Percentiles rank a stretch among this genome's conserved stretches.
phyloP scores from a whole-genome alignment of 2,113 vertebrate species.

The Perca schrenkii region DNA sequence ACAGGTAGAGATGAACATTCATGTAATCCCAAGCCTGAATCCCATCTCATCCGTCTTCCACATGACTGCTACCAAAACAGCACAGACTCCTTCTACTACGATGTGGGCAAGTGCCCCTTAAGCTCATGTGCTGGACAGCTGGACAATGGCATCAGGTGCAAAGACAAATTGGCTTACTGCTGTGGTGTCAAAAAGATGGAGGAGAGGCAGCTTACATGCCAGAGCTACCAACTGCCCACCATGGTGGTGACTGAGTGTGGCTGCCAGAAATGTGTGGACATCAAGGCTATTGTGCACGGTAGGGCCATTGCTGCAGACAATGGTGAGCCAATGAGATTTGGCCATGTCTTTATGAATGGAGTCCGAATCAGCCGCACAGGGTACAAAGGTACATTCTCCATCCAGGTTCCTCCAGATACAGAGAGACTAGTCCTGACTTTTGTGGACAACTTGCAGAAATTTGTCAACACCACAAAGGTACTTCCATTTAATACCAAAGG shows the following conservation, averaged over 20 bases:
- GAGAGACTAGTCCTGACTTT: constrained; percentile 96
- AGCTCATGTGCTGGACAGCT: constrained; percentile 88
- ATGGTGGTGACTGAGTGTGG: constrained; percentile 90
- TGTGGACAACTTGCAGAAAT: constrained; percentile 95
- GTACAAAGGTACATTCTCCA: constrained; percentile 96
- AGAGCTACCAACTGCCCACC: constrained; percentile 90
- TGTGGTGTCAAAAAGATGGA: constrained; percentile 92
- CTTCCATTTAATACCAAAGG: constrained; percentile 94
- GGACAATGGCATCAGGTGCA: constrained; percentile 91
- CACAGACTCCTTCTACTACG: constrained; percentile 91
- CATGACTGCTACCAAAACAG: constrained; percentile 94
- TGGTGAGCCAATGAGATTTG: constrained; percentile 95
- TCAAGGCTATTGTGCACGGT: constrained; percentile 89
- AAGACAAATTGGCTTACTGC: constrained; percentile 90
- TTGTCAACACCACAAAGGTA: constrained; percentile 97
- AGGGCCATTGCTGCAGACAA: constrained; percentile 92
- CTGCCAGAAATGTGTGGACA: constrained; percentile 92
- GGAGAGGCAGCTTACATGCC: constrained; percentile 88
- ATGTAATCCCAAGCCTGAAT: constrained; percentile 89
- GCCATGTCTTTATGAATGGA: constrained; percentile 93
- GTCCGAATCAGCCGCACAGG: constrained; percentile 93
- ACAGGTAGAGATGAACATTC: constrained; percentile 86
- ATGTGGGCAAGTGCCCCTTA: constrained; percentile 91
- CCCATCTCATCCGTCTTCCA: constrained; percentile 91
- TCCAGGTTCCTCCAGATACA: constrained; percentile 90